These are phyloP conservation scores for Campylorhamphus procurvoides DNA, from an alignment of 2,113 vertebrate genomes.

Conservation along the genomic window DNA sequence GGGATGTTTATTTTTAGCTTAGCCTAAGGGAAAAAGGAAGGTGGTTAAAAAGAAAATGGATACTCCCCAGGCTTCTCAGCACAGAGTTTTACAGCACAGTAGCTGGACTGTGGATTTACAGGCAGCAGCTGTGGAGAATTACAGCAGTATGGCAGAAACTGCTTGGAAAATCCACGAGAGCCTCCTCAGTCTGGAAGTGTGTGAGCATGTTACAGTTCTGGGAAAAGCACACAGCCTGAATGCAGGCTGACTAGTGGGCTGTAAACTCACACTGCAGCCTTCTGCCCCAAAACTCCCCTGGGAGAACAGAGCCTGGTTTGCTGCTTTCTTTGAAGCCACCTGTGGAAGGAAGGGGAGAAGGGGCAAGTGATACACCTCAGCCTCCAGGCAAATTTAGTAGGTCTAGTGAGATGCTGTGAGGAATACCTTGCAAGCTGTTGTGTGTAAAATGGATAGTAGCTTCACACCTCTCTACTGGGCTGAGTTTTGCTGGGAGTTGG, in stretches of 20 bases:
- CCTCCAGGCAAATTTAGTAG: background rate
- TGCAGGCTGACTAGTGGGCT: background rate
- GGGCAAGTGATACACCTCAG: background rate
- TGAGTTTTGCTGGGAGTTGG: background rate
- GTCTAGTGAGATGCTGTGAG: background rate
- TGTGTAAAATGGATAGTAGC: background rate
- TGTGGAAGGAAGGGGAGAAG: background rate
- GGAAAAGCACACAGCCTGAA: background rate
- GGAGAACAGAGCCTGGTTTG: background rate
- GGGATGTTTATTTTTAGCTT: background rate
- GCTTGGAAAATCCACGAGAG: rapidly evolving
- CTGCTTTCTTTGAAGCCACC: background rate
- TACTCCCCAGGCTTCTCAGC: background rate
- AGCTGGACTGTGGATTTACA: background rate
- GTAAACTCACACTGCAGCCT: background rate
- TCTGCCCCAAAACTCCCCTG: background rate
- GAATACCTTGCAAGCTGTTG: background rate
- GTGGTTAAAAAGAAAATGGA: background rate
- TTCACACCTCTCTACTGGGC: background rate
- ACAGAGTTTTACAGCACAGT: background rate
- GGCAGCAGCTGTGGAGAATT: background rate
- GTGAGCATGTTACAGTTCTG: background rate
- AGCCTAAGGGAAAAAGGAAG: background rate
- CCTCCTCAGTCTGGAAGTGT: background rate
- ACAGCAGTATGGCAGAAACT: background rate